Conservation (phyloP, 2,797 vertebrate species). For the Esox lucius region DNA sequence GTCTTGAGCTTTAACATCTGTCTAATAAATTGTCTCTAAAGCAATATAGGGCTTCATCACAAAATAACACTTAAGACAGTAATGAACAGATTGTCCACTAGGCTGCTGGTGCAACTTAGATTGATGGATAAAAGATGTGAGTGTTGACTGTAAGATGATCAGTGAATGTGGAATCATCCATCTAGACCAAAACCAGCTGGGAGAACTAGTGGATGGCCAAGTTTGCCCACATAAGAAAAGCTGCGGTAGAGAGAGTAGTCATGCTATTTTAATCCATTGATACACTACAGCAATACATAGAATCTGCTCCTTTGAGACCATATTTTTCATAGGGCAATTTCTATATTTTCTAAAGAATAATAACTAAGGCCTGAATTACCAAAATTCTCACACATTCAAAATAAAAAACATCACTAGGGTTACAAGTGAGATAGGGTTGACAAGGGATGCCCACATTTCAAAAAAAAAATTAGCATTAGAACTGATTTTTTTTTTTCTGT, state of each 20-base stretch:
- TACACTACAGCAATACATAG: background rate
- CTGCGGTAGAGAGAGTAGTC: background rate
- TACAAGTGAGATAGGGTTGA: no score
- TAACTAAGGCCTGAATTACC: background rate
- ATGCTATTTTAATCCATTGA: background rate
- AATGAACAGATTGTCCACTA: background rate
- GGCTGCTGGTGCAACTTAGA: constrained; percentile 3
- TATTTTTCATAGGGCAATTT: background rate
- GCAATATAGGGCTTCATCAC: background rate
- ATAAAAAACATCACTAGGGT: background rate
- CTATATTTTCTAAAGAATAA: background rate
- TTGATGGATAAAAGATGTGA: background rate
- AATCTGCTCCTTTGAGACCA: background rate
- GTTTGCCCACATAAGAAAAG: background rate
- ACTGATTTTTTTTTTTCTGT: no score
- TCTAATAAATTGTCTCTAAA: background rate
- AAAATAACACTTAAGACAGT: no score
- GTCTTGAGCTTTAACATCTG: background rate
- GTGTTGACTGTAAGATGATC: background rate
- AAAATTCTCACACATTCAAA: background rate
- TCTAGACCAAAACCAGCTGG: constrained; percentile 1
- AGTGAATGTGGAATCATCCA: background rate
- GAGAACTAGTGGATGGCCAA: background rate
- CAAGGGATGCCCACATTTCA: no score
- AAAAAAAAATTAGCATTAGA: no score